Conservation (phyloP, 1,140 invertebrate species). For the Agraylea sexmaculata region DNA sequence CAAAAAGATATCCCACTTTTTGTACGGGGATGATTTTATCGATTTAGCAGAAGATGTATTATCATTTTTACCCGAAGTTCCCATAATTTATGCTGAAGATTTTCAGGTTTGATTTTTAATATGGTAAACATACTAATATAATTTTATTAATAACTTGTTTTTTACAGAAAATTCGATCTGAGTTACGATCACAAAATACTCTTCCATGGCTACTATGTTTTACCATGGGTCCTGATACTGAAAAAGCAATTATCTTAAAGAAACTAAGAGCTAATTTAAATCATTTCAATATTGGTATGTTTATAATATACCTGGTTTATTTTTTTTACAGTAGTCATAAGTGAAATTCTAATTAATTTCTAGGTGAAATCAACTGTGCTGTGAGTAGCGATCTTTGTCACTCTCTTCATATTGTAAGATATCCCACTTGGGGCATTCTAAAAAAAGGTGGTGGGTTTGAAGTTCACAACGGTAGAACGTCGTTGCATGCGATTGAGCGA, state of each 20-base stretch:
- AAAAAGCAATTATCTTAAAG: constrained; percentile 44
- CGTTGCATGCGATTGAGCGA: constrained; percentile 51
- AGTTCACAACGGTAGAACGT: constrained; percentile 53
- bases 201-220: constrained; percentile 56
- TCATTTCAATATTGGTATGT: constrained; percentile 43
- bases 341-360: constrained; percentile 21
- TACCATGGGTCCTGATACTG: constrained; percentile 40
- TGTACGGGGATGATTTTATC: constrained; percentile 35
- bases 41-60: constrained; percentile 44
- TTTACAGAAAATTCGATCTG: constrained; percentile 34
- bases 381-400: constrained; percentile 42
- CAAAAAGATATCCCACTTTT: constrained; percentile 23
- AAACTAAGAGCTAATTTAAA: constrained; percentile 48
- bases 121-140: constrained; percentile 5
- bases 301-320: constrained; percentile 1
- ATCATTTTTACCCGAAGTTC: constrained; percentile 41
- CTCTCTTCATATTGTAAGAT: constrained; percentile 43
- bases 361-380: constrained; percentile 51
- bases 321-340: constrained; percentile 2
- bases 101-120: constrained; percentile 34
- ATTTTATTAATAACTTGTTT: constrained; percentile 14
- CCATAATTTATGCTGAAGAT: constrained; percentile 35
- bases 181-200: constrained; percentile 27
- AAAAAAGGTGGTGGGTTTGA: constrained; percentile 60
- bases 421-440: constrained; percentile 59